A percentile compares a stretch with the other conserved stretches of the same genome.
These are phyloP conservation scores for Thermophis baileyi DNA, from an alignment of 2,113 vertebrate species.

Conservation along the genomic window DNA sequence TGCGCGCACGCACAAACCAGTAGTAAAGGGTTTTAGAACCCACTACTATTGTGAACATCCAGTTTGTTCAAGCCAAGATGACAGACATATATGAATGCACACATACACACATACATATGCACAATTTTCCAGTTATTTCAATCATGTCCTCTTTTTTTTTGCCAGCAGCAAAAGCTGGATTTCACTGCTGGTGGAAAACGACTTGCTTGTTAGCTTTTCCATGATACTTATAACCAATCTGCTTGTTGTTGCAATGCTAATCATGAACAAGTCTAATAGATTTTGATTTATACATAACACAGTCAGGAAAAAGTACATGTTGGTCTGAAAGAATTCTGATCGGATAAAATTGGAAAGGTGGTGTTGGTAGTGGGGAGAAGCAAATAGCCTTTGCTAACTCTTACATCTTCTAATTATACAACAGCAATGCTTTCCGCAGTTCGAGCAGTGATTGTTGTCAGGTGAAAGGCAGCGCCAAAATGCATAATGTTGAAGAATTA, in stretches of 20 bases:
- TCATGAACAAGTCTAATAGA: slow-evolving; percentile 4
- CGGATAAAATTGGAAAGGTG: slow-evolving; percentile 45
- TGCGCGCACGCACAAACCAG: no score
- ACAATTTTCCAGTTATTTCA: slow-evolving; percentile 19
- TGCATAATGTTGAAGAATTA: slow-evolving; percentile 35
- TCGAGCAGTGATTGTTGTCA: slow-evolving; percentile 50
- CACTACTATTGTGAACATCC: background rate
- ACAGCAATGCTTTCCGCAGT: background rate
- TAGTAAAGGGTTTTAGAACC: no score
- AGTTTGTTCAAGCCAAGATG: background rate
- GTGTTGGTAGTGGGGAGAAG: background rate
- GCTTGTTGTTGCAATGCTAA: slow-evolving; percentile 26
- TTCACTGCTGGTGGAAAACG: background rate
- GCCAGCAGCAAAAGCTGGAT: background rate
- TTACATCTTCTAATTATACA: slow-evolving; percentile 52
- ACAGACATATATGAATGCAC: background rate
- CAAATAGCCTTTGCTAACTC: slow-evolving; percentile 52
- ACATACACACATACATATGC: background rate
- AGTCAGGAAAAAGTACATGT: slow-evolving; percentile 35
- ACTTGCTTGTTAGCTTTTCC: slow-evolving; percentile 10
- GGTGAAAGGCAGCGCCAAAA: slow-evolving; percentile 44
- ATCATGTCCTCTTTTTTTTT: slow-evolving; percentile 1
- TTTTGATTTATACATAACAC: slow-evolving; percentile 48
- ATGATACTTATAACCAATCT: slow-evolving; percentile 16
- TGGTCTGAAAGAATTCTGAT: slow-evolving; percentile 37